Base-by-base conservation (phyloP, 2,888 invertebrate species). In the Drosophila fungiperda region DNA sequence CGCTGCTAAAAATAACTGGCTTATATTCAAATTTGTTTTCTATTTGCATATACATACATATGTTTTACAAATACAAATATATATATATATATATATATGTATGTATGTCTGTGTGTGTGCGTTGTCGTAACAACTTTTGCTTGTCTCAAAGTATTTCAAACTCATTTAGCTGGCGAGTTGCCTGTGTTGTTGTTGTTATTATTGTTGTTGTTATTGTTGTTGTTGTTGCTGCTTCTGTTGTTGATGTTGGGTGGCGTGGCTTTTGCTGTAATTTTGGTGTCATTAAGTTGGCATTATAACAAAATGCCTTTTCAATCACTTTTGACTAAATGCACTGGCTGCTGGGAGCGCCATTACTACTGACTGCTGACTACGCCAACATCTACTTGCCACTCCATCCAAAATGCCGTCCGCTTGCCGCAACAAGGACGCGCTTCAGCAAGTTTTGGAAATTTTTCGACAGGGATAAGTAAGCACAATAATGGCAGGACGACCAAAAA, bases 271-370 rank as follows among this genome's bases (percentile, higher is more conserved):
- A 90, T 87, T 87, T 90, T 76, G 82, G 83, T 90, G 89, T 87
- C 90, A 87, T 87, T 87, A 90, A 89, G 90, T 90, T 87, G 90
- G 90, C 90, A 90, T 87, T 87, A 90, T 87, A 90, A 90, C 89
- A 88, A 90, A 90, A 87, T 90, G 87, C 90, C 90, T 87, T 90
- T 89, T 87, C 87, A 90, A 87, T 87, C 89, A 90, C 87, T 89
- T 87, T 90, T 90, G 86, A 90, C 86, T 87, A 90, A 90, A 90
- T 87, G 86, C 90, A 90, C 73, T 50, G 15, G 36, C 50, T 36
- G 55, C 23, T 40, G 64, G 29, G 15, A 20, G 17, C 42, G 61
- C n/a, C 67, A 11, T 8, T 36, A 35, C 36, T 50, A 35, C 15
- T 38, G 26, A 2, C 33, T 26, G 23, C 15, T 48, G 26, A 8